Conservation (phyloP, 1,140 invertebrate genomes). For the Ruditapes philippinarum region DNA sequence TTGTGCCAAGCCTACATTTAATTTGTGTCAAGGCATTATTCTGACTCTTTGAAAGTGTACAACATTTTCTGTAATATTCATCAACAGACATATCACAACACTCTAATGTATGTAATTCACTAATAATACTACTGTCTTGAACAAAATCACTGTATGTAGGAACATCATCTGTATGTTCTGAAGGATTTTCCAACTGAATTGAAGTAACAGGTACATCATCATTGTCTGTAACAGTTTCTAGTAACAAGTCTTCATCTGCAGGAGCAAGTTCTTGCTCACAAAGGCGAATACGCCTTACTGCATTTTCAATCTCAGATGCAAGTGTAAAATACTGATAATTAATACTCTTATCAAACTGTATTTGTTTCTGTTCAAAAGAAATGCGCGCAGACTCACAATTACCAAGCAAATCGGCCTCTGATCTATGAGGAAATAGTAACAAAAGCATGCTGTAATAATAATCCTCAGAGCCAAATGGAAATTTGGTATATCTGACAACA, state of each 20-base stretch:
- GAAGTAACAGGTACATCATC: not conserved
- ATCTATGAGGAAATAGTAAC: conserved; percentile 60
- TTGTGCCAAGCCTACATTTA: not conserved
- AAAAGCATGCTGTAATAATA: conserved; percentile 68
- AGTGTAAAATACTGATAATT: conserved; percentile 40
- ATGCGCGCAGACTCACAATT: not conserved
- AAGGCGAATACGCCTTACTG: conserved; percentile 49
- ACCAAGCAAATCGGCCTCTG: conserved; percentile 44
- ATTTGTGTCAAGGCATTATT: not conserved
- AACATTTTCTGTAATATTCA: conserved; percentile 49
- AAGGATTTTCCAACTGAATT: not conserved
- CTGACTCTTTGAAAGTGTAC: conserved; percentile 2
- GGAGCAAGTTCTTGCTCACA: conserved; percentile 35
- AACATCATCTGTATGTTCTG: not conserved
- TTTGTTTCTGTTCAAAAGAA: conserved; percentile 55
- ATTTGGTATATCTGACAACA: conserved; percentile 63
- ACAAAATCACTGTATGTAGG: not conserved
- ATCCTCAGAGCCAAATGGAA: conserved; percentile 62
- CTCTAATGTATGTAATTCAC: conserved; percentile 52
- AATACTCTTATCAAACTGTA: conserved; percentile 42
- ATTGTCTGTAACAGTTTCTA: not conserved
- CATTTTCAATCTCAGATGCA: conserved; percentile 64
- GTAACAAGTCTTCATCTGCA: not conserved
- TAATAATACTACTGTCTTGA: not conserved
- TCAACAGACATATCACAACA: conserved; percentile 50